These are phyloP conservation scores for Pipistrellus kuhlii DNA, from an alignment of 2,797 vertebrate genomes.

Conservation along the genomic window DNA sequence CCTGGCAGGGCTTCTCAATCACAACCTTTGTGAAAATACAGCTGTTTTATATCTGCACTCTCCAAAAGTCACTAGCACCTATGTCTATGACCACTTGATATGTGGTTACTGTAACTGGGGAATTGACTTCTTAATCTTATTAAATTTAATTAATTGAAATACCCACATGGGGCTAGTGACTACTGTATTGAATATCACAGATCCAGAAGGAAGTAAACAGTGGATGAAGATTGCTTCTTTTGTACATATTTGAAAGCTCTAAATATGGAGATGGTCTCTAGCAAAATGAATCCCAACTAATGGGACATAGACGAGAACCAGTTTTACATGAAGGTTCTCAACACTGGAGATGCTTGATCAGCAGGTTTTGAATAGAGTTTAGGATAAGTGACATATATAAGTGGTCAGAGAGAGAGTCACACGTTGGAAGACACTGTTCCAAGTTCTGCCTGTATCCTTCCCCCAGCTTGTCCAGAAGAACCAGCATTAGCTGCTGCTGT, in stretches of 20 bases:
- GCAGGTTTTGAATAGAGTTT: background rate
- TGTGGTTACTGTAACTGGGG: background rate
- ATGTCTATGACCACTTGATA: background rate
- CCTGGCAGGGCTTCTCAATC: background rate
- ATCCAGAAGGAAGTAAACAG: background rate
- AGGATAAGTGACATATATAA: background rate
- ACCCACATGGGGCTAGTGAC: background rate
- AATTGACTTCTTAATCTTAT: slow-evolving; percentile 36
- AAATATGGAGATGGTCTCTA: background rate
- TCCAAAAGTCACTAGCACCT: background rate
- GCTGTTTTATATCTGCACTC: background rate
- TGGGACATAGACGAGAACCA: background rate
- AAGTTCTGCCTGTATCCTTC: background rate
- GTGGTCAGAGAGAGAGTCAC: background rate
- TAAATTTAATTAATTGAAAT: slow-evolving; percentile 57
- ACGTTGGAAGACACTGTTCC: background rate
- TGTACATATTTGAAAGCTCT: background rate
- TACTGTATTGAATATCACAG: background rate
- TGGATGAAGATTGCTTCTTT: background rate
- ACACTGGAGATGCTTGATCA: background rate
- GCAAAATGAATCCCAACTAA: background rate
- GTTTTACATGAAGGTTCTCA: background rate
- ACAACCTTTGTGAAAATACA: background rate
- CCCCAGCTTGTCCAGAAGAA: background rate
- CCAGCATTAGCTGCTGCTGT: background rate